Conservation (phyloP, 2,888 invertebrate species). For the Callosobruchus maculatus region DNA sequence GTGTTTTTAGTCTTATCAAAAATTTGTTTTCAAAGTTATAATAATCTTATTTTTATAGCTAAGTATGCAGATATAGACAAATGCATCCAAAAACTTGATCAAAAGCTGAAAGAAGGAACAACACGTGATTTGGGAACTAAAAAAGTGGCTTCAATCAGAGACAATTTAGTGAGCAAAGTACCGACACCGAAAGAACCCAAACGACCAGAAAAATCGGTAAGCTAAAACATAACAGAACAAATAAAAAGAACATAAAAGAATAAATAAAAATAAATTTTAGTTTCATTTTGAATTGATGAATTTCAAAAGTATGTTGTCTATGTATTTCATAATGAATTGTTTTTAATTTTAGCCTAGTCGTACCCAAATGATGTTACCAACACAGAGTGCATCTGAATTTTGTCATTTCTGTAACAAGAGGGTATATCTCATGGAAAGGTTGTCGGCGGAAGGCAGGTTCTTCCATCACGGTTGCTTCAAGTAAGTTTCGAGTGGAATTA, state of each 20-base stretch:
- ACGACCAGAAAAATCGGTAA: constrained; percentile 53
- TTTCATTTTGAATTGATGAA: too few species aligned
- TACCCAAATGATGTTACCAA: constrained; percentile 58
- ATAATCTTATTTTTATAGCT: constrained; percentile 40
- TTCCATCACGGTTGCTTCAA: constrained; percentile 90
- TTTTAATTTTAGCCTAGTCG: constrained; percentile 36
- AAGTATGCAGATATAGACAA: constrained; percentile 72
- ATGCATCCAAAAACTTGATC: constrained; percentile 66
- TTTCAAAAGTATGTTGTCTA: too few species aligned
- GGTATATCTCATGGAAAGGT: constrained; percentile 90
- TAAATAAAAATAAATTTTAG: too few species aligned
- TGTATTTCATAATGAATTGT: too few species aligned
- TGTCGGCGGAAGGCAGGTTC: constrained; percentile 84
- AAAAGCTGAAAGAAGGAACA: constrained; percentile 75
- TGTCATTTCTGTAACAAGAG: constrained; percentile 88
- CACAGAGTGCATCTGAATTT: constrained; percentile 67
- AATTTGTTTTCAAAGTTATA: too few species aligned
- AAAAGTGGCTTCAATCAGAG: constrained; percentile 86
- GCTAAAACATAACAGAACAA: too few species aligned
- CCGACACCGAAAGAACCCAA: constrained; percentile 24
- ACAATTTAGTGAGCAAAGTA: constrained; percentile 60
- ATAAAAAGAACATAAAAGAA: too few species aligned
- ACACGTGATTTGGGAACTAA: constrained; percentile 65
- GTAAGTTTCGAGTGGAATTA: constrained; percentile 25
- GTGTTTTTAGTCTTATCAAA: too few species aligned